Evolutionary conservation across 1,140 invertebrate species (phyloP), one percentile per base, ranked within the genome.

Genomic region (Mylabris phalerata): DNA sequence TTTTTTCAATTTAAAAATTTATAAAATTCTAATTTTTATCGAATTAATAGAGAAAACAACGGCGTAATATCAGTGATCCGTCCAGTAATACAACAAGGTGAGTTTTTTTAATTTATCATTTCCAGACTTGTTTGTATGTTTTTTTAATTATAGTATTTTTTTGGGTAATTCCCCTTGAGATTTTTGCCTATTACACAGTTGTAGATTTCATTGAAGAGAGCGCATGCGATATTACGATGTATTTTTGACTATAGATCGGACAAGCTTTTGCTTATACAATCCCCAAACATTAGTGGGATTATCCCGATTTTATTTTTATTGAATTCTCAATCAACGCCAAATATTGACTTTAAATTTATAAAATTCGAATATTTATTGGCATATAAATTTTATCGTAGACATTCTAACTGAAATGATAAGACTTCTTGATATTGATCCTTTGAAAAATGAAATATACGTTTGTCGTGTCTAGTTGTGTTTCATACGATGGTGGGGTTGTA

Each of bases 11-110:
- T 0, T 9, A 42, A n/a, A n/a, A n/a, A 42, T 4, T 4, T 11
- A n/a, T n/a, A 42, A 13, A 13, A 7, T 11, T 59, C 40, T 55
- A 26, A 4, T 58, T 32, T n/a, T 48, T 49, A n/a, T 32, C 41
- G n/a, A 25, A 51, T 60, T 32, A 38, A 61, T 63, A 65, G 60
- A 61, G 66, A 39, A 68, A 70, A 59, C 72, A 72, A 52, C 64
- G 69, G 39, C 58, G 71, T 39, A 73, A 73, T 56, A 66, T 72
- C 47, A 73, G 72, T 58, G 72, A 73, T 67, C 72, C 72, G 1
- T 67, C 70, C 10, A 70, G 70, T 47, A 69, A 65, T 38, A 72
- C 66, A 39, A 62, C 67, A 58, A 70, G 67, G 71, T 73, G 54
- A 71, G 68, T 67, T 42, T 1, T n/a, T 42, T 42, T 9, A 6